phyloP scores from a whole-genome alignment of 2,113 vertebrate species.

The Crotalus viridis region DNA sequence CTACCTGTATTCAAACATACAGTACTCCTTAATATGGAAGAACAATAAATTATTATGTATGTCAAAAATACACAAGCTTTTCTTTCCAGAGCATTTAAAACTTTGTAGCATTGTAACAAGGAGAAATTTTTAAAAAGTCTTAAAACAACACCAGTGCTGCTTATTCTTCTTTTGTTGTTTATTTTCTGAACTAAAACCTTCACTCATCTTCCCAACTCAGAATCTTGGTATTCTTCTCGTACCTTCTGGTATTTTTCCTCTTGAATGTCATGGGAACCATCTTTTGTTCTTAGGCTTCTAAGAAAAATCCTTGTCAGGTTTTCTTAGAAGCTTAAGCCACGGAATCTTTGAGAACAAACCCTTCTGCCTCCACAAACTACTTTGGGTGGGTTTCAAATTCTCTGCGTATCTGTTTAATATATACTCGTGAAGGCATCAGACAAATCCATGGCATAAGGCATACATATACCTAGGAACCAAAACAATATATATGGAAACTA shows the following conservation, averaged over 20 bases:
- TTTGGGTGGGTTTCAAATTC: background rate
- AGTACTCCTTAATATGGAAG: background rate
- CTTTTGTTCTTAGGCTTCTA: background rate
- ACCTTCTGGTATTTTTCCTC: background rate
- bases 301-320: background rate
- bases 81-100: background rate
- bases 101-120: background rate
- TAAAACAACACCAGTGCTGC: background rate
- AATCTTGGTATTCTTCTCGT: background rate
- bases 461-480: background rate
- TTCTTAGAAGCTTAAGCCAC: background rate
- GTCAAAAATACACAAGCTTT: background rate
- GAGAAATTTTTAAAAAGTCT: background rate
- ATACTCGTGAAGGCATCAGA: background rate
- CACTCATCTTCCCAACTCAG: background rate
- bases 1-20: background rate
- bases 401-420: background rate
- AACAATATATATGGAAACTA: background rate
- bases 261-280: background rate
- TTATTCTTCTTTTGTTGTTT: background rate
- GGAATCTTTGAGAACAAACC: background rate
- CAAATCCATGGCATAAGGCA: background rate
- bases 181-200: background rate
- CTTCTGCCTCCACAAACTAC: background rate
- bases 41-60: background rate